phyloP scores from a whole-genome alignment of 2,113 vertebrate species.

The Lamprotornis superbus region DNA sequence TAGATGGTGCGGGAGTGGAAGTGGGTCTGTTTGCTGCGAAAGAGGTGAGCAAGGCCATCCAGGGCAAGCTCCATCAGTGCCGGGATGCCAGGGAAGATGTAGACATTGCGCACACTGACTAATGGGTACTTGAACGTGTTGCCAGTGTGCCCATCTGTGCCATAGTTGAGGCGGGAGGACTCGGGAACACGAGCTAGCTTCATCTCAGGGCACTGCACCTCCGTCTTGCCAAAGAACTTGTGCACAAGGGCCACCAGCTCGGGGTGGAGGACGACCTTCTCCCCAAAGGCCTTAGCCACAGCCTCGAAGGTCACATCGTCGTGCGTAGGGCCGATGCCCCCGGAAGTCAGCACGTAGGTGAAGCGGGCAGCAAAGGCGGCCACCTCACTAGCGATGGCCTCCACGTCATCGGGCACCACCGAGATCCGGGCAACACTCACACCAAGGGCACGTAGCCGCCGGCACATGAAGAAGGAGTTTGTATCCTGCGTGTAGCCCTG shows the following conservation, averaged over 20 bases:
- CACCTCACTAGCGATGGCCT: constrained; percentile 85
- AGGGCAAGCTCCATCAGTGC: constrained; percentile 83
- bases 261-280: constrained; percentile 78
- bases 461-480: constrained; percentile 90
- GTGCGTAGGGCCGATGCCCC: constrained; percentile 94
- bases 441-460: constrained; percentile 83
- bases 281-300: constrained; percentile 86
- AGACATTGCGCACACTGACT: constrained; percentile 92
- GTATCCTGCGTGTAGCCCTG: constrained; percentile 93
- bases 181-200: constrained; percentile 85
- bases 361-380: constrained; percentile 77
- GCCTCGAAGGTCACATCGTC: constrained; percentile 95
- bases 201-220: constrained; percentile 74
- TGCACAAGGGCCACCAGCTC: constrained; percentile 79
- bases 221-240: constrained; percentile 72
- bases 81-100: constrained; percentile 91
- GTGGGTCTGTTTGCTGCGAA: constrained; percentile 73
- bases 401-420: constrained; percentile 85
- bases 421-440: constrained; percentile 86
- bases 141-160: constrained; percentile 77
- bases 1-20: constrained; percentile 84
- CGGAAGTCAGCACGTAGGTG: constrained; percentile 88
- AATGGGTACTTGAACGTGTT: constrained; percentile 80
- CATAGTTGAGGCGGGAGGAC: constrained; percentile 88
- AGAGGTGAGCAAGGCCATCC: constrained; percentile 82